phyloP scores from a whole-genome alignment of 2,888 invertebrate genomes.

The Drosophila bunnanda region DNA sequence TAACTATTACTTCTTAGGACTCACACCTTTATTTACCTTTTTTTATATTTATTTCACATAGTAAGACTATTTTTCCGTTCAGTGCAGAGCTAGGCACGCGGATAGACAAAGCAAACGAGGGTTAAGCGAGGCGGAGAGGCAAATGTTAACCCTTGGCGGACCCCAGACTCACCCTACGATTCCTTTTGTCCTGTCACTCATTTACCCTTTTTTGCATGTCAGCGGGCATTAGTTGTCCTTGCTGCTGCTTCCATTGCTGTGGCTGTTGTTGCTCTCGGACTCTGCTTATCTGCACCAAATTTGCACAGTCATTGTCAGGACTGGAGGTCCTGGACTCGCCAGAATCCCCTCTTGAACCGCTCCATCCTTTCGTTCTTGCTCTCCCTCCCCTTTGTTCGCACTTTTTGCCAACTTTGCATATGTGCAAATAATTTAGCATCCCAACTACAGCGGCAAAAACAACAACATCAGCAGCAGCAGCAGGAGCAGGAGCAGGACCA shows the following conservation, averaged over 20 bases:
- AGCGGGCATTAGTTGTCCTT: conserved; percentile 76
- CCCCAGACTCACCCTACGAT: conserved; percentile 26
- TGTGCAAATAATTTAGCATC: conserved; percentile 78
- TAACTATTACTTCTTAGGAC: neutral
- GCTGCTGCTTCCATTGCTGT: conserved; percentile 27
- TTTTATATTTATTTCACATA: no score
- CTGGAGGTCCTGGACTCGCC: conserved; percentile 39
- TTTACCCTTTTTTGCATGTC: conserved; percentile 82
- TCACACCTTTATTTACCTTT: no score
- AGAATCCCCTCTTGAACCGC: conserved; percentile 10
- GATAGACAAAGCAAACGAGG: conserved; percentile 20
- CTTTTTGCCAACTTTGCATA: conserved; percentile 81
- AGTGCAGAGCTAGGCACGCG: conserved; percentile 25
- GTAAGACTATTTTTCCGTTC: neutral
- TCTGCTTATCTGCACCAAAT: conserved; percentile 81
- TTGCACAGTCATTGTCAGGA: conserved; percentile 80
- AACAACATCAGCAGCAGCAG: conserved; percentile 24
- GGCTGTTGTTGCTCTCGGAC: conserved; percentile 60
- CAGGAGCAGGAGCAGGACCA: conserved; percentile 4
- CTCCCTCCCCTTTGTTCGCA: conserved; percentile 45
- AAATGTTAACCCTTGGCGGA: conserved; percentile 44
- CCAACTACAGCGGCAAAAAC: conserved; percentile 20
- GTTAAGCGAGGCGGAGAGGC: conserved; percentile 21
- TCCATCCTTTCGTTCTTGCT: conserved; percentile 28
- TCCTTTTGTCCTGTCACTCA: conserved; percentile 75